Evolutionary conservation across 2,888 invertebrate species (phyloP).

Genomic region (Arenicola marina): DNA sequence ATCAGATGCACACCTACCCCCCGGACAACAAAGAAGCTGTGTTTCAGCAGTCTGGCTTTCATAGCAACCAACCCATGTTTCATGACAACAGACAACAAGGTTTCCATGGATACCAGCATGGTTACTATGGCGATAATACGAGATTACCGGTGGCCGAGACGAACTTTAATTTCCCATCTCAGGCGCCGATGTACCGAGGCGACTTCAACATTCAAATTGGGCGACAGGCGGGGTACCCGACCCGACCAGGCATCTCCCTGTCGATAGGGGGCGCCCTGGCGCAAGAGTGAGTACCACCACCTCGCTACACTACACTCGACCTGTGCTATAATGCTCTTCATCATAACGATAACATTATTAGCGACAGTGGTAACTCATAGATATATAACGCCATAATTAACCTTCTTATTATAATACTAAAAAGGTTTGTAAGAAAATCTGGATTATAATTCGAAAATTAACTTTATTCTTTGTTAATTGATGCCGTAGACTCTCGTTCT

Average conservation of each 20-base stretch:
- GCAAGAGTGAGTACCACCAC: no score
- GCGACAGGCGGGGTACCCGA: slow-evolving; percentile 3
- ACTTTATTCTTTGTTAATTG: no score
- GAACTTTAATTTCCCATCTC: slow-evolving; percentile 4
- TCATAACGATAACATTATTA: no score
- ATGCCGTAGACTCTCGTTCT: no score
- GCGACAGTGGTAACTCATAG: no score
- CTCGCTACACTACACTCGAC: no score
- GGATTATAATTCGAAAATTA: no score
- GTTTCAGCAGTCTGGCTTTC: background rate
- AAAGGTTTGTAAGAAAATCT: no score
- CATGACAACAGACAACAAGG: background rate
- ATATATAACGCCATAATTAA: no score
- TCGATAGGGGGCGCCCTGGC: background rate
- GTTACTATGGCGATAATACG: slow-evolving; percentile 7
- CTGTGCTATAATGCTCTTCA: no score
- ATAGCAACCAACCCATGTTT: slow-evolving; percentile 10
- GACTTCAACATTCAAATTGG: slow-evolving; percentile 16
- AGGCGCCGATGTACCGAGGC: slow-evolving; percentile 3
- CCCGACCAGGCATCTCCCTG: background rate
- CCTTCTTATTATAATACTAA: no score
- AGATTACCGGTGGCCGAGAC: slow-evolving; percentile 2
- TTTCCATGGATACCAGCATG: slow-evolving; percentile 15
- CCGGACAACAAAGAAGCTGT: slow-evolving; percentile 5
- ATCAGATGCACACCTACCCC: background rate